phyloP scores from a whole-genome alignment of 1,140 invertebrate genomes.

The Probaryconus sp. region DNA sequence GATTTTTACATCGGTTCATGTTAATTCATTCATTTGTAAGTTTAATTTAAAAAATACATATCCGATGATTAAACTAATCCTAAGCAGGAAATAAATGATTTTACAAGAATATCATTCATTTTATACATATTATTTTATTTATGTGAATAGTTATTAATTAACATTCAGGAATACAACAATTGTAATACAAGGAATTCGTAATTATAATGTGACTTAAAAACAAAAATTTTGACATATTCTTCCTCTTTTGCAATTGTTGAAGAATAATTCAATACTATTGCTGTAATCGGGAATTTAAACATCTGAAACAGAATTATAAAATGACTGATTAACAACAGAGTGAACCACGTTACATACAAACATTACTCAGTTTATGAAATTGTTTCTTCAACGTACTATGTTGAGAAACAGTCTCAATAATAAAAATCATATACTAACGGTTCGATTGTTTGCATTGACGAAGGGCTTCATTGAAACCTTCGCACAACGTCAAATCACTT shows the following conservation, averaged over 20 bases:
- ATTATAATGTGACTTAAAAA: neutral
- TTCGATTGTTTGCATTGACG: constrained; percentile 88
- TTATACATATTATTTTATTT: constrained; percentile 7
- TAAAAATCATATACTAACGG: constrained; percentile 68
- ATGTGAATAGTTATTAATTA: constrained; percentile 12
- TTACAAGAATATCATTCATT: too few species aligned
- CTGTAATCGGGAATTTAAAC: constrained; percentile 11
- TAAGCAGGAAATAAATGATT: too few species aligned
- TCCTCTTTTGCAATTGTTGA: neutral
- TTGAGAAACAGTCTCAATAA: constrained; percentile 29
- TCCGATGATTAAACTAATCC: too few species aligned
- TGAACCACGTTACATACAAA: too few species aligned
- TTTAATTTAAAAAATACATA: too few species aligned
- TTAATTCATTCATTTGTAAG: too few species aligned
- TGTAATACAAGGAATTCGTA: too few species aligned
- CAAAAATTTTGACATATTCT: constrained; percentile 2
- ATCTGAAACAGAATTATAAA: constrained; percentile 61
- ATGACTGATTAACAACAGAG: too few species aligned
- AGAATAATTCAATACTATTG: constrained; percentile 11
- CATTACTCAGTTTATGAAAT: too few species aligned
- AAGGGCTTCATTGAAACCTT: constrained; percentile 95
- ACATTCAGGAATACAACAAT: constrained; percentile 12
- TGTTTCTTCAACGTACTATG: too few species aligned
- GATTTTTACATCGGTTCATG: too few species aligned
- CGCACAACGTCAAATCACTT: constrained; percentile 89